Conservation (phyloP, 2,888 invertebrate species). For the Chesias legatella region DNA sequence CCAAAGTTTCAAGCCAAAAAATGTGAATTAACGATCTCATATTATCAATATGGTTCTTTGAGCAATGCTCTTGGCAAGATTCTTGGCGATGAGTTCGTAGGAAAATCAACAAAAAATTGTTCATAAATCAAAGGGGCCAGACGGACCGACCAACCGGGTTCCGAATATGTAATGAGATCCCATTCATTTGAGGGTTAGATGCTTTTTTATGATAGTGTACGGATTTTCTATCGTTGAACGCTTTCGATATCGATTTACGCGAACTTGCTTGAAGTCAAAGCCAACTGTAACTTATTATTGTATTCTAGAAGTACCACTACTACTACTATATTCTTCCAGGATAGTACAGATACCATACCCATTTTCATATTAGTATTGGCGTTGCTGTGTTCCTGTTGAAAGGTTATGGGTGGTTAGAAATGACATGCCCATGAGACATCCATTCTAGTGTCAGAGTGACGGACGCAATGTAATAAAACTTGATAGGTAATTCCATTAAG, state of each 20-base stretch:
- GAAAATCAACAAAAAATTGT: constrained; percentile 67
- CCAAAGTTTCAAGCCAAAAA: constrained; percentile 34
- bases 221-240: constrained; percentile 39
- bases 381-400: too few species aligned
- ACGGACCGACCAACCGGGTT: constrained; percentile 57
- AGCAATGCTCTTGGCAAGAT: constrained; percentile 59
- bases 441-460: too few species aligned
- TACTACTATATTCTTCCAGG: too few species aligned
- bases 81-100: constrained; percentile 46
- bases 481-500: too few species aligned
- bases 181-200: constrained; percentile 61
- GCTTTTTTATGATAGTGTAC: constrained; percentile 49
- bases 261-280: not conserved
- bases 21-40: constrained; percentile 47
- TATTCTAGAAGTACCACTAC: too few species aligned
- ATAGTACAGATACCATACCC: too few species aligned
- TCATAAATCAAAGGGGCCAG: constrained; percentile 69
- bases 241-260: constrained; percentile 14
- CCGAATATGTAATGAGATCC: constrained; percentile 64
- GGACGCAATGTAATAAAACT: too few species aligned
- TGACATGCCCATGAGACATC: too few species aligned
- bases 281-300: too few species aligned
- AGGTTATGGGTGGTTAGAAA: too few species aligned
- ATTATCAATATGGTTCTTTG: constrained; percentile 70
- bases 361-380: too few species aligned